These are phyloP conservation scores for Candoia aspera DNA, from an alignment of 2,113 vertebrate species.

Conservation along the genomic window DNA sequence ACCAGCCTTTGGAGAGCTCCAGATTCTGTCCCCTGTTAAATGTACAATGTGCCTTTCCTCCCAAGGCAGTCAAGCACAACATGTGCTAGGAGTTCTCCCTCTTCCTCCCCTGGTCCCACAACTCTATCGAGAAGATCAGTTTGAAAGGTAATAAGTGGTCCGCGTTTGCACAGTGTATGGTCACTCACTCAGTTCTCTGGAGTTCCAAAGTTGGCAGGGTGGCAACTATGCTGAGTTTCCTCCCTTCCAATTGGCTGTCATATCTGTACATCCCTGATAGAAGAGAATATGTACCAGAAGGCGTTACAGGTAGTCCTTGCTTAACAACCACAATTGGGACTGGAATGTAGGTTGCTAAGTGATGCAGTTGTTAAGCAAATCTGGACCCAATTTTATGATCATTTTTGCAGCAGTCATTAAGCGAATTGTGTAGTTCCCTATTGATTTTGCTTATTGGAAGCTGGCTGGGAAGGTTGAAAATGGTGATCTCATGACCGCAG, in stretches of 20 bases:
- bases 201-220: not conserved
- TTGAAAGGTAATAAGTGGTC: not conserved
- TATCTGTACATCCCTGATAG: not conserved
- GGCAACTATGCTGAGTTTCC: too few relatives aligned
- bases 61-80: not conserved
- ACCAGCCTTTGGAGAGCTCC: not conserved
- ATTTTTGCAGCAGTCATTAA: too few relatives aligned
- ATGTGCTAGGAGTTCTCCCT: not conserved
- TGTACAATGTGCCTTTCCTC: not conserved
- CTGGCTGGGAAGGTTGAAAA: too few relatives aligned
- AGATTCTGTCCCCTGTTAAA: not conserved
- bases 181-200: not conserved
- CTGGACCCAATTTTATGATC: too few relatives aligned
- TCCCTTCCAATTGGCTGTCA: not conserved
- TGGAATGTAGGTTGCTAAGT: too few relatives aligned
- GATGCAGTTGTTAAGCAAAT: too few relatives aligned
- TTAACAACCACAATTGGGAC: too few relatives aligned
- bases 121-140: not conserved
- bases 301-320: not conserved
- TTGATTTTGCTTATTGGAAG: too few relatives aligned
- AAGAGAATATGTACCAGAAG: not conserved
- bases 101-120: not conserved
- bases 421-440: too few relatives aligned
- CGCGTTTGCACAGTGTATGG: not conserved
- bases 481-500: too few relatives aligned